Evolutionary conservation across 2,113 vertebrate species (phyloP), one percentile per base, ranked within the genome.

Genomic region (Pristiophorus japonicus): DNA sequence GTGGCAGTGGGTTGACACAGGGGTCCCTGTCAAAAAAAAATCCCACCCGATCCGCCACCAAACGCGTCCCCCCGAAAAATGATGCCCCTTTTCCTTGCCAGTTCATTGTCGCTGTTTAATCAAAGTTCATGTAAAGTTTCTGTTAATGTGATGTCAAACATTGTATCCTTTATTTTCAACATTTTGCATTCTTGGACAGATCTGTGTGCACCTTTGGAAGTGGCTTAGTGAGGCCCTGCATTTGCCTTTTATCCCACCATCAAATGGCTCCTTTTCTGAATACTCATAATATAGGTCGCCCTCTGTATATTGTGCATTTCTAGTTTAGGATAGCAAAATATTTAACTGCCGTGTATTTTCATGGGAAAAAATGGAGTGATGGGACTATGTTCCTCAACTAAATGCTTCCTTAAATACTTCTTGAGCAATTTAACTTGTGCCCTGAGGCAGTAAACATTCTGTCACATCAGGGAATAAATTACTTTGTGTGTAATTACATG

Each of bases 361-460:
- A 38, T 34, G 59, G 88, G 88, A 45, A 65, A 92, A 11, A 22
- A 62, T 63, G 16, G n/a, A 18, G 5, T 63, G 88, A 4, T 63
- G 55, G 55, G 55, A 38, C 18, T 38, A 63, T 92, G 88, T 92
- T 92, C 88, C 59, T 62, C 63, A 87, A 65, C 88, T 38, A 92
- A 92, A 62, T n/a, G 30, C 55, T 91, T 55, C 87, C 55, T 91
- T 91, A 63, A 63, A 63, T 92, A 63, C 88, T 92, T 85, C 1
- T 47, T 42, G 88, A 63, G n/a, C 59, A 92, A 92, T 92, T 92
- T 92, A 92, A 65, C n/a, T 92, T 92, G 59, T 92, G 88, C 88
- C 85, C 59, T 65, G 59, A 65, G 34, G 59, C 59, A 63, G 88
- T 20, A 92, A 92, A 92, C 88, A 63, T 63, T 18, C 59, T 63